A percentile compares a stretch with the other conserved stretches of the same genome.
These are phyloP conservation scores for Peromyscus eremicus DNA, from an alignment of 2,797 vertebrate species.

Conservation along the genomic window DNA sequence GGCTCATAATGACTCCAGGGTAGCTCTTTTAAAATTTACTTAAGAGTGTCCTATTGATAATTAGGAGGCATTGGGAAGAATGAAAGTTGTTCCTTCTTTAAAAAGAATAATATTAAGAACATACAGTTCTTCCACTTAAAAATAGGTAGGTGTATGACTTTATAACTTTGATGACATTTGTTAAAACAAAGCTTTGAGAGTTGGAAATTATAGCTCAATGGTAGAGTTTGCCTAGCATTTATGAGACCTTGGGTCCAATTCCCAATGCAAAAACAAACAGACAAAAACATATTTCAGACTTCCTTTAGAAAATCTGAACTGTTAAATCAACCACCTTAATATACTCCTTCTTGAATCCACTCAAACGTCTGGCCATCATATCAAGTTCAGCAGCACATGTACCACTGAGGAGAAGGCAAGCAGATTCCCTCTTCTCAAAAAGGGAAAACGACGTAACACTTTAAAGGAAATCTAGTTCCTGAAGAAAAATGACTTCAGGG, in stretches of 20 bases:
- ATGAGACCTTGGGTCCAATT: not conserved
- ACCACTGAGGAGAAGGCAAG: conserved; percentile 10
- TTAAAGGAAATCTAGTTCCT: conserved; percentile 27
- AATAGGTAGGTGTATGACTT: not conserved
- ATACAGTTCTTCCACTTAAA: not conserved
- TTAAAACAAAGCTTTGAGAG: not conserved
- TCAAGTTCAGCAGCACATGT: conserved; percentile 40
- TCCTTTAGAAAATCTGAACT: conserved; percentile 44
- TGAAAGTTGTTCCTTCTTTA: not conserved
- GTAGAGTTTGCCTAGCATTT: not conserved
- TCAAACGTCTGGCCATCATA: conserved; percentile 1
- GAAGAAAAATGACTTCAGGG: conserved; percentile 31
- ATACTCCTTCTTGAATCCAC: conserved; percentile 34
- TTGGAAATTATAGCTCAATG: not conserved
- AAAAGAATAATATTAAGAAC: not conserved
- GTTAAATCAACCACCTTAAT: conserved; percentile 33
- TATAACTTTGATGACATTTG: conserved; percentile 30
- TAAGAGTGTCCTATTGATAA: not conserved
- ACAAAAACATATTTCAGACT: not conserved
- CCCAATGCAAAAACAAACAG: not conserved
- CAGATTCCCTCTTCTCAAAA: conserved; percentile 27
- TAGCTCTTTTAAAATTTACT: not conserved
- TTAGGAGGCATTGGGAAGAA: not conserved
- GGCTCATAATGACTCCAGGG: not conserved
- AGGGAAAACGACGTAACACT: conserved; percentile 27